A percentile compares a stretch with the other conserved stretches of the same genome.
These are phyloP conservation scores for Palaemon carinicauda DNA, from an alignment of 1,140 invertebrate species.

Conservation along the genomic window DNA sequence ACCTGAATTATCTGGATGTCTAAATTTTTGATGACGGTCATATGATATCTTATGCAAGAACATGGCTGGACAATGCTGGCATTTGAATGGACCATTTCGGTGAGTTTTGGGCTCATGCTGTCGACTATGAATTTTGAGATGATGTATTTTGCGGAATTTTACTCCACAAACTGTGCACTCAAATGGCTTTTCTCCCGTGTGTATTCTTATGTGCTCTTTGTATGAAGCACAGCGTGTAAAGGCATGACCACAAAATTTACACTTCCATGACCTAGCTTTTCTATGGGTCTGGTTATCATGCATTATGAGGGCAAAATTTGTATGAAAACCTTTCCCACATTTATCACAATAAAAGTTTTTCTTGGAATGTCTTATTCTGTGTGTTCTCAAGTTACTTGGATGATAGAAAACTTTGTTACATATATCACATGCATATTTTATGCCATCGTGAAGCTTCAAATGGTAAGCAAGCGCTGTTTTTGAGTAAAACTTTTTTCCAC, in stretches of 20 bases:
- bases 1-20: neutral
- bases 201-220: slow-evolving; percentile 29
- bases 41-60: slow-evolving; percentile 38
- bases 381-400: slow-evolving; percentile 24
- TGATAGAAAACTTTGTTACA: slow-evolving; percentile 31
- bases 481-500: slow-evolving; percentile 34
- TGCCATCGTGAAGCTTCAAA: slow-evolving; percentile 29
- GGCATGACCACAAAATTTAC: slow-evolving; percentile 18
- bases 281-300: slow-evolving; percentile 44
- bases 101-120: slow-evolving; percentile 23
- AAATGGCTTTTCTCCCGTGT: slow-evolving; percentile 44
- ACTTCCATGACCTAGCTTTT: slow-evolving; percentile 37
- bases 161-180: slow-evolving; percentile 27
- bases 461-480: slow-evolving; percentile 33
- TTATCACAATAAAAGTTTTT: slow-evolving; percentile 31
- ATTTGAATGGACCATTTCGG: slow-evolving; percentile 1
- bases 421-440: slow-evolving; percentile 24
- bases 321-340: slow-evolving; percentile 36
- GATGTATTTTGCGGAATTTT: slow-evolving; percentile 32
- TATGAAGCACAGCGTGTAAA: slow-evolving; percentile 41
- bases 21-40: slow-evolving; percentile 27
- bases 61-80: slow-evolving; percentile 23
- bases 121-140: slow-evolving; percentile 22
- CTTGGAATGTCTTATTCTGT: slow-evolving; percentile 11
- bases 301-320: slow-evolving; percentile 43